phyloP scores from a whole-genome alignment of 2,888 invertebrate species.

The Tetramorium bicarinatum region DNA sequence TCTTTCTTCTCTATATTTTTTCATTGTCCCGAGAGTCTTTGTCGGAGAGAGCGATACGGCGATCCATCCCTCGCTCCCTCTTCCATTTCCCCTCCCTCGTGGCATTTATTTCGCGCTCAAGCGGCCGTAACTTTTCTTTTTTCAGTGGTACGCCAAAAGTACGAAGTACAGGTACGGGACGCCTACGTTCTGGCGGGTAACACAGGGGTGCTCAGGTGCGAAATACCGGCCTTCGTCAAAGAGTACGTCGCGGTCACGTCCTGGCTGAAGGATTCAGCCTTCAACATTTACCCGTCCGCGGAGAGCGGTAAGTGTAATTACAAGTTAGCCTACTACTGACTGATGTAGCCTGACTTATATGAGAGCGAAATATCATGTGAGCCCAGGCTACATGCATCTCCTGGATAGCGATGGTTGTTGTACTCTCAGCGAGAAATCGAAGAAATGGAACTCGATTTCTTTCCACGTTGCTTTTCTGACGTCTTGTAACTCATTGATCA shows the following conservation, averaged over 20 bases:
- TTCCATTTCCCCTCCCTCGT: background rate
- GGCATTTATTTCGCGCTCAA: constrained; percentile 29
- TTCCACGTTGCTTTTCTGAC: background rate
- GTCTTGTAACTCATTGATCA: background rate
- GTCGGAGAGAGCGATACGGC: constrained; percentile 16
- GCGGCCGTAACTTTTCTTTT: constrained; percentile 70
- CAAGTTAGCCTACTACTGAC: background rate
- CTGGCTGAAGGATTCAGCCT: constrained; percentile 94
- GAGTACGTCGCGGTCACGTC: constrained; percentile 96
- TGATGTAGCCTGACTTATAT: constrained; percentile 19
- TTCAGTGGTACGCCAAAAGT: constrained; percentile 94
- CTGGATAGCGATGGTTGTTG: background rate
- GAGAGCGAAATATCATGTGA: constrained; percentile 45
- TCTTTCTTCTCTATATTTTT: constrained; percentile 24
- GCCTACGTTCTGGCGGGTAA: constrained; percentile 97
- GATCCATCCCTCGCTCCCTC: constrained; percentile 7
- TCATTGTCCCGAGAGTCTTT: constrained; percentile 34
- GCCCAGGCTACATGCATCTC: background rate
- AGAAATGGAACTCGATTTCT: background rate
- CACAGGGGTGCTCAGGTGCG: constrained; percentile 95
- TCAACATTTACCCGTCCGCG: constrained; percentile 93
- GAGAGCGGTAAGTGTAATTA: constrained; percentile 88
- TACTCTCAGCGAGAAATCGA: background rate
- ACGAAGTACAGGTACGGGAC: constrained; percentile 96
- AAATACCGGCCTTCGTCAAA: constrained; percentile 95